Evolutionary conservation across 2,888 invertebrate species (phyloP).

Genomic region (Eurois occulta): DNA sequence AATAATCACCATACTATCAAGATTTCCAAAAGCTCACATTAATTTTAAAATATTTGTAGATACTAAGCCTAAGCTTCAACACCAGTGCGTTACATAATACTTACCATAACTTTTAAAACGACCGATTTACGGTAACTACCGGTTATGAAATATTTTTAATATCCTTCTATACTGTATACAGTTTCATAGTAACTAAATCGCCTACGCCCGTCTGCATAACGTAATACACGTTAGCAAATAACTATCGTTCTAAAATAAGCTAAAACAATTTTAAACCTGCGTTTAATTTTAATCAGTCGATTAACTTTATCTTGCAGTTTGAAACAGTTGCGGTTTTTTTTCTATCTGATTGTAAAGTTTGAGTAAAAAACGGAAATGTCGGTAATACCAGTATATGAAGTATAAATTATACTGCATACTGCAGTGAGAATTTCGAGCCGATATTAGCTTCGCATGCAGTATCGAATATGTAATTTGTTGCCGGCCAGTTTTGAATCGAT

Average conservation of each 20-base stretch:
- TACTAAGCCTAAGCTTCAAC: constrained; percentile 3
- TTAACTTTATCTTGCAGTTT: neutral
- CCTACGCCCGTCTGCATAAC: neutral
- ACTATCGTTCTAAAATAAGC: constrained; percentile 15
- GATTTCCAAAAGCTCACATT: neutral
- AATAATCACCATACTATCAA: neutral
- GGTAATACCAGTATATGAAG: neutral
- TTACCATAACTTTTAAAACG: constrained; percentile 33
- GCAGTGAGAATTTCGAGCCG: constrained; percentile 23
- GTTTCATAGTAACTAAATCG: constrained; percentile 6
- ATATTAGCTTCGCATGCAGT: constrained; percentile 14
- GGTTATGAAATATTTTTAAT: constrained; percentile 67
- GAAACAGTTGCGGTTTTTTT: neutral
- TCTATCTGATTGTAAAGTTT: constrained; percentile 27
- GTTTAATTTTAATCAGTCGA: constrained; percentile 17
- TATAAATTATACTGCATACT: constrained; percentile 24
- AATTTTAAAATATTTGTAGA: neutral
- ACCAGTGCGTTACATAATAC: constrained; percentile 26
- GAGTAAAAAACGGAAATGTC: constrained; percentile 3
- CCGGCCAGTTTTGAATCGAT: neutral
- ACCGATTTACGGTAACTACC: constrained; percentile 45
- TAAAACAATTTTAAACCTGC: neutral
- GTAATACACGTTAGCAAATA: constrained; percentile 18
- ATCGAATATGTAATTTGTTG: constrained; percentile 32
- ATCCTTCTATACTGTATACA: constrained; percentile 17